These are phyloP conservation scores for Actinia tenebrosa DNA, from an alignment of 64 coral and sea anemone species.

Conservation along the genomic window DNA sequence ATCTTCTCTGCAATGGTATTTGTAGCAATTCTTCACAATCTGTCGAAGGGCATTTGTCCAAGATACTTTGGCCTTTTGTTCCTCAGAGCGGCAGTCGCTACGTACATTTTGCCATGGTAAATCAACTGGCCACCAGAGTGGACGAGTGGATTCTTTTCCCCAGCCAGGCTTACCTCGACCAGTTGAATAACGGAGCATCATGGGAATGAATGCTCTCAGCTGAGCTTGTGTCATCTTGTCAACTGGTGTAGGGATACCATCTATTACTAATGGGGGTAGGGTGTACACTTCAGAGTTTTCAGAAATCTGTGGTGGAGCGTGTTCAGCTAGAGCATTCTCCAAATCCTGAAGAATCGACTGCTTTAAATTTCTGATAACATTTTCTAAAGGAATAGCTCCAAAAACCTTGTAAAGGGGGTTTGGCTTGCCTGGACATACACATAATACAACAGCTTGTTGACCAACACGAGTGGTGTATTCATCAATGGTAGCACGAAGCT, in stretches of 20 bases:
- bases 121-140: constrained; percentile 95
- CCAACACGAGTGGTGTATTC: constrained; percentile 97
- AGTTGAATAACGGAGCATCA: constrained; percentile 97
- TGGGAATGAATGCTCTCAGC: constrained; percentile 92
- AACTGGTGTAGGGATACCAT: constrained; percentile 97
- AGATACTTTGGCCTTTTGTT: constrained; percentile 93
- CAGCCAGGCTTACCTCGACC: constrained; percentile 96
- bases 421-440: constrained; percentile 90
- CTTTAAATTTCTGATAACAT: constrained; percentile 90
- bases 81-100: constrained; percentile 90
- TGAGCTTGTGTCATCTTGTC: constrained; percentile 99
- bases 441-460: constrained; percentile 95
- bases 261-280: constrained; percentile 81
- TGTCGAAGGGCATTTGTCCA: constrained; percentile 94
- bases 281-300: constrained; percentile 85
- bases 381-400: constrained; percentile 94
- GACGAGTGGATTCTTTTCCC: constrained; percentile 91
- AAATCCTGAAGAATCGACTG: constrained; percentile 85
- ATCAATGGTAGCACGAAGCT: constrained; percentile 87
- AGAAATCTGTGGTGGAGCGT: constrained; percentile 80
- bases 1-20: constrained; percentile 94
- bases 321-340: constrained; percentile 87
- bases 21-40: constrained; percentile 99
- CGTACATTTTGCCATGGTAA: constrained; percentile 98
- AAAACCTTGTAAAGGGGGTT: constrained; percentile 98